Base-by-base conservation (phyloP, 2,888 invertebrate species). In the Masnerella sp. region DNA sequence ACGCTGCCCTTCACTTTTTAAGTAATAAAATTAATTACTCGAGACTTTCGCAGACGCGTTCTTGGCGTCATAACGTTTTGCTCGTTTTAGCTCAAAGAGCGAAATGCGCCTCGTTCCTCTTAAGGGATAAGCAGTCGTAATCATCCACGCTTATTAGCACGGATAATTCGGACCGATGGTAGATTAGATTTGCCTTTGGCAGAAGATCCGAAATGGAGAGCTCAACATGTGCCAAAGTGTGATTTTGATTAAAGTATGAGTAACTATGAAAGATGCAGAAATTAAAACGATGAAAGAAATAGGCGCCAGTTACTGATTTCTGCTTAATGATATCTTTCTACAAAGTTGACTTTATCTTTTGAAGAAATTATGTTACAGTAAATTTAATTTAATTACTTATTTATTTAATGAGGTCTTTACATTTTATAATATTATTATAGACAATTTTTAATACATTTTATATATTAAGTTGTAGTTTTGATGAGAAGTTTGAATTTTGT, bases 271-370 rank as follows among this genome's bases (percentile, higher is more conserved):
- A 62, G 34, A 62, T 14, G 45, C 47, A 74, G 76, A 30, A 56
- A 62, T 54, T 36, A 49, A 65, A 40, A 20, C n/a, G 38, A 22
- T 28, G 32, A 30, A 38, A 69, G 75, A 76, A 28, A 17, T 32
- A 83, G 85, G 85, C 84, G 84, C 84, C 85, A 83, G 78, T 79
- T 78, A 82, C 84, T 84, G 85, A 85, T 85, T 85, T 85, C 85
- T 82, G 81, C 85, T 85, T 83, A 85, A 82, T 80, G 85, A 85
- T 85, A 84, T 81, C 83, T 78, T 77, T 77, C 78, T 71, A 85
- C 85, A 85, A 85, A 82, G 84, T 84, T 79, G 82, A 84, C 83
- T 84, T 85, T 84, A 85, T 85, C 82, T 83, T 77, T 73, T 74
- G 74, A 68, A n/a, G n/a, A n/a, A n/a, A n/a, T n/a, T n/a, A n/a